Percentiles rank a stretch among this genome's conserved stretches.
phyloP scores from a whole-genome alignment of 2,888 invertebrate genomes.

The Plemyria rubiginata region DNA sequence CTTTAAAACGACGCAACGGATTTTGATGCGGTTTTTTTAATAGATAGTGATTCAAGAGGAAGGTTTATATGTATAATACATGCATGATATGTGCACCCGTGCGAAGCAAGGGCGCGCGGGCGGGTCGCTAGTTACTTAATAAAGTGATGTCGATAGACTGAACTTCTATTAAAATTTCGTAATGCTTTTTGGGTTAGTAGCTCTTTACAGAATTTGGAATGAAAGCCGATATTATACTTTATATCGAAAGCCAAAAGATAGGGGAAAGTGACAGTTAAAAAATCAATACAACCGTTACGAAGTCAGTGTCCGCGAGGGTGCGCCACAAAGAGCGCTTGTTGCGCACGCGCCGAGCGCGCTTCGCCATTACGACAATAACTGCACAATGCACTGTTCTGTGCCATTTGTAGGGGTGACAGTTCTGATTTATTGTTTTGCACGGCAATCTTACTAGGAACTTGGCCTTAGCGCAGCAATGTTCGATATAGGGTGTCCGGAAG shows the following conservation, averaged over 20 bases:
- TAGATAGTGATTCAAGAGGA: too few species aligned
- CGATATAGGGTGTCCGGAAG: too few species aligned
- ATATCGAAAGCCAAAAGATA: conserved; percentile 20
- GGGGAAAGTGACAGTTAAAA: conserved; percentile 78
- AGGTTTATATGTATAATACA: too few species aligned
- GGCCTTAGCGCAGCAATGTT: conserved; percentile 9
- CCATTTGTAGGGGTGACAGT: conserved; percentile 59
- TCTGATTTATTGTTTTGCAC: conserved; percentile 44
- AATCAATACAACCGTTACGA: conserved; percentile 81
- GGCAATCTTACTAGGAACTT: conserved; percentile 18
- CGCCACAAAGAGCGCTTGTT: conserved; percentile 63
- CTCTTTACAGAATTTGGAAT: background rate
- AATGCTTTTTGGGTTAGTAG: background rate
- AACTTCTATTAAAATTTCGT: background rate
- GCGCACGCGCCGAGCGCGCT: conserved; percentile 69
- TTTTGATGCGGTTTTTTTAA: too few species aligned
- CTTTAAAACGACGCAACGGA: too few species aligned
- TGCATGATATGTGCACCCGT: too few species aligned
- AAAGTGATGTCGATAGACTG: background rate
- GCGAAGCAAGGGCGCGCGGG: too few species aligned
- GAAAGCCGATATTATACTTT: conserved; percentile 10
- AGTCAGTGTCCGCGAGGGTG: conserved; percentile 78
- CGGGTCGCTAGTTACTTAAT: too few species aligned
- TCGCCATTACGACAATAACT: conserved; percentile 64
- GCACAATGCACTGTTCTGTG: conserved; percentile 60